These are phyloP conservation scores for Liasis olivaceus DNA, from an alignment of 2,797 vertebrate species.

Conservation along the genomic window DNA sequence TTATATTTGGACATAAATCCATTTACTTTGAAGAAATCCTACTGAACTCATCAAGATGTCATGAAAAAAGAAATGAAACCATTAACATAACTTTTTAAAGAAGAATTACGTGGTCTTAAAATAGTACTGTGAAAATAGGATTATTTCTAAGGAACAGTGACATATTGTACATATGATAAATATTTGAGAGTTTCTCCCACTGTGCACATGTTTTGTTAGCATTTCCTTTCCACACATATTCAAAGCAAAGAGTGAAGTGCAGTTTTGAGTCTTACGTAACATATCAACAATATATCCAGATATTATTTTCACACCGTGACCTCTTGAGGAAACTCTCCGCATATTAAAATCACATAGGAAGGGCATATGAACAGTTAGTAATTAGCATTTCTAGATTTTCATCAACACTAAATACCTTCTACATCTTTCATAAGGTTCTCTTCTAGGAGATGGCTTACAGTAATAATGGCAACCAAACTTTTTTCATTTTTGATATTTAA, in stretches of 20 bases:
- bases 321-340: not conserved
- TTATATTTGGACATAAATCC: not conserved
- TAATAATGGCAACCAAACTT: not conserved
- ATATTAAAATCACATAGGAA: not conserved
- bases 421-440: not conserved
- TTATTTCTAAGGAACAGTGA: not conserved
- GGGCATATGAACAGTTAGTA: too few relatives aligned
- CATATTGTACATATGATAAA: not conserved
- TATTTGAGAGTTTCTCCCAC: not conserved
- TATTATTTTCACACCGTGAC: not conserved
- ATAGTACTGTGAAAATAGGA: not conserved
- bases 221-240: not conserved
- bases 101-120: conserved; percentile 1
- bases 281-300: not conserved
- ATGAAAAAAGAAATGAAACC: not conserved
- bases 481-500: too few relatives aligned
- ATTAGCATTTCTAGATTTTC: not conserved
- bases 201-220: not conserved
- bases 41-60: conserved; percentile 13
- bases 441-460: not conserved
- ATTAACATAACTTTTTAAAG: not conserved
- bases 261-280: not conserved
- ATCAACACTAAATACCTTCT: not conserved
- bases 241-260: not conserved
- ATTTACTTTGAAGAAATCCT: conserved; percentile 22